These are phyloP conservation scores for Crambe crambe DNA, from an alignment of 37 sponge, comb jelly and placozoan species.

Conservation along the genomic window DNA sequence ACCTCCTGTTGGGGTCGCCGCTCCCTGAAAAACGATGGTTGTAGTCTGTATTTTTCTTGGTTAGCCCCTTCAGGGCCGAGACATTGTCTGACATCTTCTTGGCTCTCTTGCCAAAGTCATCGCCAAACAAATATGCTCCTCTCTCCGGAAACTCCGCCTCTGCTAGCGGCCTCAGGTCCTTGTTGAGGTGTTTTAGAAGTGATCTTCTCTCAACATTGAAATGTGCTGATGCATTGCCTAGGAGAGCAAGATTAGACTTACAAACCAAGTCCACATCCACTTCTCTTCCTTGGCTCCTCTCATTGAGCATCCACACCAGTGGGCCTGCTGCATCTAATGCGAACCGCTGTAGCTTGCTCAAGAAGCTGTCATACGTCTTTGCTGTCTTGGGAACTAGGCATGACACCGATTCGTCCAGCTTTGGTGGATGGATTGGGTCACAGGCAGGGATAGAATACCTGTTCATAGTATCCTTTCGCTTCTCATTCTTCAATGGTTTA, in stretches of 20 bases:
- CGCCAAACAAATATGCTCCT: slow-evolving; percentile 25
- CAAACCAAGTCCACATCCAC: neutral
- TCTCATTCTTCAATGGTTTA: slow-evolving; percentile 16
- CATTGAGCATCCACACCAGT: neutral
- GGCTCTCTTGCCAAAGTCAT: slow-evolving; percentile 13
- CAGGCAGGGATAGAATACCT: slow-evolving; percentile 22
- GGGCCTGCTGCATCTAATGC: slow-evolving; percentile 23
- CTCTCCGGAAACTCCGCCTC: slow-evolving; percentile 18
- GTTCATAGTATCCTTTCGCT: neutral
- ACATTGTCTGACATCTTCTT: slow-evolving; percentile 13
- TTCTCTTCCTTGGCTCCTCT: neutral
- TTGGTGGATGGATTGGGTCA: slow-evolving; percentile 27
- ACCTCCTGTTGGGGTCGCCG: slow-evolving; percentile 15
- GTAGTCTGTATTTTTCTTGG: neutral
- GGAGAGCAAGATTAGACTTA: neutral
- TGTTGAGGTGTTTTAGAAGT: slow-evolving; percentile 22
- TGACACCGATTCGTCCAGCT: slow-evolving; percentile 3
- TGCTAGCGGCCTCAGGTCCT: slow-evolving; percentile 14
- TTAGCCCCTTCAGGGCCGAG: slow-evolving; percentile 19
- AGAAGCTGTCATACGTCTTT: slow-evolving; percentile 12
- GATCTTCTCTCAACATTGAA: slow-evolving; percentile 24
- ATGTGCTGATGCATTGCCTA: slow-evolving; percentile 37
- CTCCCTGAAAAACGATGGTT: slow-evolving; percentile 19
- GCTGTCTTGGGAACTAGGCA: slow-evolving; percentile 27
- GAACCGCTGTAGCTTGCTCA: slow-evolving; percentile 23